phyloP scores from a whole-genome alignment of 2,113 vertebrate genomes.

The Hyperopisus bebe region DNA sequence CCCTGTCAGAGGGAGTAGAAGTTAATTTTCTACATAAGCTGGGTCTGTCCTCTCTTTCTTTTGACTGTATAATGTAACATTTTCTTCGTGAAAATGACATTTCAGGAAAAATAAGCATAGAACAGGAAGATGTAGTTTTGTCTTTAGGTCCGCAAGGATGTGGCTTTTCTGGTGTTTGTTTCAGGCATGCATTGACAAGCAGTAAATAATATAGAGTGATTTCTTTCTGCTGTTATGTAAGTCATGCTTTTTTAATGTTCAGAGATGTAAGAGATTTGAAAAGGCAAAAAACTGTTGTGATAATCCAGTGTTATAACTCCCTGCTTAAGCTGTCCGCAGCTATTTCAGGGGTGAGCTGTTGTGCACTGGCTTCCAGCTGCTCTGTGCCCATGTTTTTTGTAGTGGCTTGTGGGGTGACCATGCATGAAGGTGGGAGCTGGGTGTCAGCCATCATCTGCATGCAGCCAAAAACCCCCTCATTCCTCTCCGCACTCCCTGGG shows the following conservation, averaged over 20 bases:
- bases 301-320: background rate
- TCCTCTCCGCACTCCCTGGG: background rate
- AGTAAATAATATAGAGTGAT: slow-evolving; percentile 34
- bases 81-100: no score
- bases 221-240: slow-evolving; percentile 40
- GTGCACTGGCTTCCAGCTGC: slow-evolving; percentile 3
- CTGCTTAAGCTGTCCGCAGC: background rate
- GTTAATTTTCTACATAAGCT: slow-evolving; percentile 38
- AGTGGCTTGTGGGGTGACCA: background rate
- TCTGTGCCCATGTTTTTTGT: background rate
- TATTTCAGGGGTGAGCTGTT: background rate
- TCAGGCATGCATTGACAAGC: slow-evolving; percentile 4
- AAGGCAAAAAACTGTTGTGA: background rate
- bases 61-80: background rate
- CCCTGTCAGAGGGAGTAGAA: slow-evolving; percentile 59
- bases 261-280: background rate
- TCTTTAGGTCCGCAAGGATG: background rate
- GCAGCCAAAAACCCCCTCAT: background rate
- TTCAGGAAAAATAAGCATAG: background rate
- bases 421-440: background rate
- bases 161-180: background rate
- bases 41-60: background rate
- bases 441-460: background rate
- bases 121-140: background rate
- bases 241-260: slow-evolving; percentile 4